phyloP scores from a whole-genome alignment of 2,113 vertebrate genomes.

The Neotoma lepida region DNA sequence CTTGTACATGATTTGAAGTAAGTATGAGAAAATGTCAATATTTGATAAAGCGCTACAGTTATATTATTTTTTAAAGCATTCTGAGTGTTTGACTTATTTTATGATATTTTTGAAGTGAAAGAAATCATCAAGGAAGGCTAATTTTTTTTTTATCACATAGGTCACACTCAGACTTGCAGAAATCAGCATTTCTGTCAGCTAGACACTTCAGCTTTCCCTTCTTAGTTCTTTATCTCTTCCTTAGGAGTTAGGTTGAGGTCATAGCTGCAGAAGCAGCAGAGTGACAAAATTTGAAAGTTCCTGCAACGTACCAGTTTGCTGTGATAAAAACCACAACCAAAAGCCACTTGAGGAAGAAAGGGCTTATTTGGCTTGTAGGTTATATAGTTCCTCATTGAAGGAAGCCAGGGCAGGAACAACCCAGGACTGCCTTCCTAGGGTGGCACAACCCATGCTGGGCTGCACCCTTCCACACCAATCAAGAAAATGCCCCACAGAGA shows the following conservation, averaged over 20 bases:
- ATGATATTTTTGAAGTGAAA: constrained; percentile 40
- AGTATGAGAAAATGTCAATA: not conserved
- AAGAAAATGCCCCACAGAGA: not conserved
- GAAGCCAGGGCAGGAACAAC: not conserved
- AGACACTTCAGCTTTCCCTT: not conserved
- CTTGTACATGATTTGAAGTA: constrained; percentile 15
- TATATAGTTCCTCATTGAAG: not conserved
- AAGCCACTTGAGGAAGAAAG: not conserved
- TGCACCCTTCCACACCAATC: not conserved
- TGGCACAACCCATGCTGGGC: not conserved
- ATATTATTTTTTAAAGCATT: constrained; percentile 34
- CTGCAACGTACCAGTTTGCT: not conserved
- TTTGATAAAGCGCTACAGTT: not conserved
- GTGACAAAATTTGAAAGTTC: not conserved
- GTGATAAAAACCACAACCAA: not conserved
- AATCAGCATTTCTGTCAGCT: not conserved
- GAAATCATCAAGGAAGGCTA: not conserved
- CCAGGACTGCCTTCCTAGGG: not conserved
- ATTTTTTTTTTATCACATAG: not conserved
- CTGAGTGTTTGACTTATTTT: not conserved
- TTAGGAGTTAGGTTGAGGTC: not conserved
- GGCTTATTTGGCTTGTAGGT: not conserved
- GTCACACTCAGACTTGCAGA: not conserved
- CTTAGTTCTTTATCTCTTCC: not conserved
- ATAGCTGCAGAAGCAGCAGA: not conserved